phyloP scores from a whole-genome alignment of 2,888 invertebrate genomes.

The Agrochola lychnidis region DNA sequence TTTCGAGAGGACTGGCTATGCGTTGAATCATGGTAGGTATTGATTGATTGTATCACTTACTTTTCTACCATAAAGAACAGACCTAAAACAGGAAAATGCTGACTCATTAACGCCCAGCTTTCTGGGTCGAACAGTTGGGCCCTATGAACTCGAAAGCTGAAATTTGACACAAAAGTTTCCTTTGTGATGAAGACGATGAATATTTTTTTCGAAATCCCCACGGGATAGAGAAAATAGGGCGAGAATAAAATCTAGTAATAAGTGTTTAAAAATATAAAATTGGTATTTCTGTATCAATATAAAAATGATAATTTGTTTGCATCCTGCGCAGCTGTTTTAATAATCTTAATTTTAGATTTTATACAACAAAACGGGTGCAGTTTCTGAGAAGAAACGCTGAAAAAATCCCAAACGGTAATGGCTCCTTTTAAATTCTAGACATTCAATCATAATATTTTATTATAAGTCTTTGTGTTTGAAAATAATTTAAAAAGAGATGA shows the following conservation, averaged over 20 bases:
- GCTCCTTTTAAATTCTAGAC: not conserved
- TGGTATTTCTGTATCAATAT: not conserved
- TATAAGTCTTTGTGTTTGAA: not conserved
- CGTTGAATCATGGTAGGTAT: not conserved
- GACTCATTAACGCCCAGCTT: not conserved
- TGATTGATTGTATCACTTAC: not conserved
- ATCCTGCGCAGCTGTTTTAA: not conserved
- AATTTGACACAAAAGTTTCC: not conserved
- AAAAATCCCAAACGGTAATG: not conserved
- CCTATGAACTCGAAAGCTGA: not conserved
- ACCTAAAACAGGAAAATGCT: not conserved
- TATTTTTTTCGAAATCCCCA: not conserved
- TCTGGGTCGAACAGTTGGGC: too few relatives aligned
- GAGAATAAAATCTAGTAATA: not conserved
- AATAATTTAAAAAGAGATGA: slow-evolving; percentile 27
- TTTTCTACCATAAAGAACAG: not conserved
- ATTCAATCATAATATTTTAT: slow-evolving; percentile 21
- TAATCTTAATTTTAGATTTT: not conserved
- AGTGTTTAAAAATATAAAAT: not conserved
- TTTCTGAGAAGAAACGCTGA: not conserved
- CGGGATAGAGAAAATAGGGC: not conserved
- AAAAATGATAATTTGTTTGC: not conserved
- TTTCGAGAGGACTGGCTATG: not conserved
- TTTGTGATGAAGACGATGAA: not conserved
- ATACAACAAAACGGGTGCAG: not conserved